Conservation (phyloP, 2,113 vertebrate genomes). For the Miniopterus natalensis region DNA sequence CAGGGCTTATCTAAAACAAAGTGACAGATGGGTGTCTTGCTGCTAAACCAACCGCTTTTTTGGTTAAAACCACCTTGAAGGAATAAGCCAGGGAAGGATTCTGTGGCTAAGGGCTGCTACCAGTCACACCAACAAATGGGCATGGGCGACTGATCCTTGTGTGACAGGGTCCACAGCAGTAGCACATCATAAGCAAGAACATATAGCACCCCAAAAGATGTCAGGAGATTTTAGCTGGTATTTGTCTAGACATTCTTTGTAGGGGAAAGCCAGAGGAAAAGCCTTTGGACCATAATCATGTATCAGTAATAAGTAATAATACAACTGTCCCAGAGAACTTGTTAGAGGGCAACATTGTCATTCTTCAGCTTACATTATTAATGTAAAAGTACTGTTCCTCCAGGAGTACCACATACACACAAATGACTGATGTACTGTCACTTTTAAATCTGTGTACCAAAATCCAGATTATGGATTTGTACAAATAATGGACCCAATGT, state of each 20-base stretch:
- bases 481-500: constrained; percentile 81
- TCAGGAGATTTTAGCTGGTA: constrained; percentile 79
- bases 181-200: constrained; percentile 82
- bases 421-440: constrained; percentile 75
- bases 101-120: constrained; percentile 78
- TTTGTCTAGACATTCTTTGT: constrained; percentile 78
- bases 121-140: constrained; percentile 78
- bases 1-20: constrained; percentile 72
- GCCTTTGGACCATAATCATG: constrained; percentile 81
- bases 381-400: constrained; percentile 72
- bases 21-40: constrained; percentile 39
- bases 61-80: constrained; percentile 69
- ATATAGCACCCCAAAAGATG: constrained; percentile 82
- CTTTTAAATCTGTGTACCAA: constrained; percentile 83
- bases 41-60: constrained; percentile 71
- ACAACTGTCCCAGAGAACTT: constrained; percentile 79
- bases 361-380: constrained; percentile 74
- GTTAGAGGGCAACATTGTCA: constrained; percentile 85
- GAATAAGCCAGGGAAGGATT: constrained; percentile 71
- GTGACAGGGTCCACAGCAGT: constrained; percentile 76
- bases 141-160: constrained; percentile 70
- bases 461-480: constrained; percentile 78
- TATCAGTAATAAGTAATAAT: constrained; percentile 58
- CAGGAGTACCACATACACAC: constrained; percentile 77
- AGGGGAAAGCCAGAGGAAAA: constrained; percentile 73